Conservation (phyloP, 2,113 vertebrate genomes). For the Barbus barbus region DNA sequence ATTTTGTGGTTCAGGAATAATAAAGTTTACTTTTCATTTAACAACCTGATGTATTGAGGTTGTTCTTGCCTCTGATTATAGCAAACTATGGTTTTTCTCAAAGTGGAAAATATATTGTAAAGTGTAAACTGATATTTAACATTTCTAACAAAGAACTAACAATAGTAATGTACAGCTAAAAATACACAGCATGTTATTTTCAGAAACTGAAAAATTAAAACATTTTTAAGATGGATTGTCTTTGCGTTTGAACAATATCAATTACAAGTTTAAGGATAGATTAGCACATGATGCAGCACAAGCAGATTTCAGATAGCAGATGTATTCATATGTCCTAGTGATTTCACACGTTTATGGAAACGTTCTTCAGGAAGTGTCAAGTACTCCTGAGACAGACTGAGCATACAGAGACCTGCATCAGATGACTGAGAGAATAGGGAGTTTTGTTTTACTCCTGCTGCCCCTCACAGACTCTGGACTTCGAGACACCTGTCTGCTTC, state of each 20-base stretch:
- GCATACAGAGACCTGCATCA: constrained; percentile 25
- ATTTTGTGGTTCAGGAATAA: constrained; percentile 99
- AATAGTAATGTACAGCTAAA: background rate
- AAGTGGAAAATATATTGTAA: background rate
- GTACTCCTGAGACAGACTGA: no score
- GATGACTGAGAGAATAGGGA: constrained; percentile 41
- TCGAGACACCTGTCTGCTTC: constrained; percentile 55
- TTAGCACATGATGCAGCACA: background rate
- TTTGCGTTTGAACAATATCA: background rate
- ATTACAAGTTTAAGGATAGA: background rate
- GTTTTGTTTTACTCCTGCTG: constrained; percentile 62
- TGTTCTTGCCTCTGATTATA: constrained; percentile 49
- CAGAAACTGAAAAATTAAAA: background rate
- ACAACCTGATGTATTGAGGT: constrained; percentile 59
- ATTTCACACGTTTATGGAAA: background rate
- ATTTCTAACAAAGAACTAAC: no score
- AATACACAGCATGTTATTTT: background rate
- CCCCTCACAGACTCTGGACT: constrained; percentile 61
- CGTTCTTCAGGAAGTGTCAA: no score
- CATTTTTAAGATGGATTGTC: background rate
- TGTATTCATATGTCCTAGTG: background rate
- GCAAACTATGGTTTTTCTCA: background rate
- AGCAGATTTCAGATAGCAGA: background rate
- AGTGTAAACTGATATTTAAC: background rate
- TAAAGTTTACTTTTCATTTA: constrained; percentile 99